Conservation (phyloP, 2,888 invertebrate species). For the Acronicta aceris region DNA sequence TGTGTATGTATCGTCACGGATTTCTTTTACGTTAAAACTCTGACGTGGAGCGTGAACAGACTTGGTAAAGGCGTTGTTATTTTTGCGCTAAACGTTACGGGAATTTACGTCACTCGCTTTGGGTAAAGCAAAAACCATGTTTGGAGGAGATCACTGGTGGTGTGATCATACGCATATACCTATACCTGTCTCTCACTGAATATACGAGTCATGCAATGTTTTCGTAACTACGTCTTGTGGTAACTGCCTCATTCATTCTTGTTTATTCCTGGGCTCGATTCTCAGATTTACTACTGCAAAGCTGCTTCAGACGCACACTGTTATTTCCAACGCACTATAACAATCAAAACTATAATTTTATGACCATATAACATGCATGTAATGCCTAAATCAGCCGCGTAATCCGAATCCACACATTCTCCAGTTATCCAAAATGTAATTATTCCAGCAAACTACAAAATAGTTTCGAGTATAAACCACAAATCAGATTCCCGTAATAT, state of each 20-base stretch:
- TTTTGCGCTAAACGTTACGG: conserved; percentile 9
- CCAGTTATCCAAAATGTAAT: conserved; percentile 1
- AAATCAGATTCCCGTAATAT: conserved; percentile 33
- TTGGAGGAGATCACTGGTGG: background rate
- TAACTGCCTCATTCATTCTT: too few relatives aligned
- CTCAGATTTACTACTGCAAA: too few relatives aligned
- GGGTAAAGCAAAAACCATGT: conserved; percentile 16
- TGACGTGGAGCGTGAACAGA: conserved; percentile 7
- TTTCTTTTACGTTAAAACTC: conserved; percentile 47
- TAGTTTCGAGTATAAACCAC: conserved; percentile 20
- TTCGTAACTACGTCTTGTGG: too few relatives aligned
- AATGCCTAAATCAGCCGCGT: too few relatives aligned
- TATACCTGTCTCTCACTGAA: too few relatives aligned
- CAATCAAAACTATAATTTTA: too few relatives aligned
- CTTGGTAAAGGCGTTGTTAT: conserved; percentile 16
- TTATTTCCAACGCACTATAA: too few relatives aligned
- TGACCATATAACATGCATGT: background rate
- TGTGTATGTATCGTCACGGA: conserved; percentile 57
- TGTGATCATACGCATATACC: background rate
- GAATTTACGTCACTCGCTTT: conserved; percentile 16
- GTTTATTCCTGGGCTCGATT: too few relatives aligned
- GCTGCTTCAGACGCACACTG: too few relatives aligned
- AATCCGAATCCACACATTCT: conserved; percentile 11
- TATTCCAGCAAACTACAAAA: conserved; percentile 23
- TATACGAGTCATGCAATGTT: too few relatives aligned